These are phyloP conservation scores for Gavialis gangeticus DNA, from an alignment of 2,113 vertebrate species.

Conservation along the genomic window DNA sequence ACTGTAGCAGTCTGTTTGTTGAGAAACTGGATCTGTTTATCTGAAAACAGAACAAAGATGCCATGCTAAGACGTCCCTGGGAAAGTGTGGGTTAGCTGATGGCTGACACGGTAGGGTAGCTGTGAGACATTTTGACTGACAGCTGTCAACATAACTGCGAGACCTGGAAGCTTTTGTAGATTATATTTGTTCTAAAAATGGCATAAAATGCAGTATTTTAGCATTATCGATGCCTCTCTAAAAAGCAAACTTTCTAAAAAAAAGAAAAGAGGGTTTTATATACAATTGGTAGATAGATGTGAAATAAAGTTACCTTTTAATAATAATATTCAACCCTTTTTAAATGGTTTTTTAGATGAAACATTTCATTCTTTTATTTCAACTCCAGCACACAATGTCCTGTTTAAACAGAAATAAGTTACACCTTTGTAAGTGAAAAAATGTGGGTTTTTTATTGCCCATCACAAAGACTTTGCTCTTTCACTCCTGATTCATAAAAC, in stretches of 20 bases:
- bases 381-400: background rate
- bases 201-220: background rate
- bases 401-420: background rate
- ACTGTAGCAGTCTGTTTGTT: slow-evolving; percentile 95
- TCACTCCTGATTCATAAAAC: background rate
- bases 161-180: slow-evolving; percentile 20
- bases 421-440: slow-evolving; percentile 14
- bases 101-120: slow-evolving; percentile 81
- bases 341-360: background rate
- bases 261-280: background rate
- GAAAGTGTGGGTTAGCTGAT: slow-evolving; percentile 85
- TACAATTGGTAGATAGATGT: too few relatives aligned
- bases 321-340: background rate
- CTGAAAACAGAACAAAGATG: slow-evolving; percentile 93
- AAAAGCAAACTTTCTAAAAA: background rate
- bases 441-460: background rate
- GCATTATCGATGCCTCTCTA: background rate
- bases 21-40: slow-evolving; percentile 99
- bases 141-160: slow-evolving; percentile 81
- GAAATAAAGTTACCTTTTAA: background rate
- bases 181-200: slow-evolving; percentile 18
- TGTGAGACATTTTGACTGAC: slow-evolving; percentile 89
- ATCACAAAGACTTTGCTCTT: background rate
- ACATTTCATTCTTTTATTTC: background rate
- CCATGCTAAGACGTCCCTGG: slow-evolving; percentile 86